These are phyloP conservation scores for Xenopus tropicalis DNA, from an alignment of 2,113 vertebrate species.

Conservation along the genomic window UCB_Xtro_10.0 CM004444.2:157568001-157568500, in stretches of 20 bases:
- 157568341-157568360: conserved; percentile 28
- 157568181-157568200: conserved; percentile 7
- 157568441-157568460: conserved; percentile 32
- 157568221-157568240: conserved; percentile 37
- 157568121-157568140: neutral
- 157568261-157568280: conserved; percentile 33
- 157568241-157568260: conserved; percentile 37
- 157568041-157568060: too few relatives aligned
- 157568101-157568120: neutral
- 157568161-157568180: conserved; percentile 23
- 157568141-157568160: neutral
- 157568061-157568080: too few relatives aligned
- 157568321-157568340: conserved; percentile 39
- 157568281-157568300: conserved; percentile 36
- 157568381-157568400: conserved; percentile 19
- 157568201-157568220: conserved; percentile 31
- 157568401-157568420: conserved; percentile 35
- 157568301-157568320: conserved; percentile 24
- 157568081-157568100: too few relatives aligned
- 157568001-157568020: too few relatives aligned
- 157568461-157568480: conserved; percentile 31
- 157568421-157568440: conserved; percentile 32
- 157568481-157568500: conserved; percentile 21
- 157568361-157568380: conserved; percentile 32
- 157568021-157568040: too few relatives aligned